These are phyloP conservation scores for Campaea margaritaria DNA, from an alignment of 2,888 invertebrate species.

Conservation along the genomic window DNA sequence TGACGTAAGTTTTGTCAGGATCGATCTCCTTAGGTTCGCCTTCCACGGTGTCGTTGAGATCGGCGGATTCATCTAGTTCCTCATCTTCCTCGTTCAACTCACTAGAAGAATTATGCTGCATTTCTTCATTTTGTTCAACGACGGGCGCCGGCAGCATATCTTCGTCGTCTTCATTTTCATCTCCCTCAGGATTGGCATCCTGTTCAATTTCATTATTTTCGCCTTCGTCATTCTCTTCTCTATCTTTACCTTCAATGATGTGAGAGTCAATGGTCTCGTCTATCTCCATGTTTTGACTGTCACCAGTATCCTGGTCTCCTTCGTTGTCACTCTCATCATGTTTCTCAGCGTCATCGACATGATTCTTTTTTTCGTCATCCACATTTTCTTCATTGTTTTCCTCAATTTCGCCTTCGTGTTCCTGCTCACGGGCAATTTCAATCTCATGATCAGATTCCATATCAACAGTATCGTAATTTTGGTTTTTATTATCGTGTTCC, in stretches of 20 bases:
- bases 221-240: constrained; percentile 45
- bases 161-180: constrained; percentile 70
- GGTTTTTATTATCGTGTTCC: constrained; percentile 62
- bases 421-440: constrained; percentile 75
- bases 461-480: constrained; percentile 78
- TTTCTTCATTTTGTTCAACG: constrained; percentile 80
- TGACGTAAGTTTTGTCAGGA: constrained; percentile 73
- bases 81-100: constrained; percentile 69
- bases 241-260: constrained; percentile 49
- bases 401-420: constrained; percentile 51
- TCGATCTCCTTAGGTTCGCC: constrained; percentile 65
- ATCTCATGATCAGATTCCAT: constrained; percentile 83
- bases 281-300: constrained; percentile 56
- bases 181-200: constrained; percentile 57
- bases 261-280: constrained; percentile 49
- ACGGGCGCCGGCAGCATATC: constrained; percentile 71
- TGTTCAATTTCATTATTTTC: constrained; percentile 54
- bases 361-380: constrained; percentile 49
- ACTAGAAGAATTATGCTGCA: constrained; percentile 68
- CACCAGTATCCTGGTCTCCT: constrained; percentile 54
- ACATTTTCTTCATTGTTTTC: constrained; percentile 53
- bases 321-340: constrained; percentile 56
- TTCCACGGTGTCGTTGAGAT: constrained; percentile 63
- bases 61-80: constrained; percentile 58
- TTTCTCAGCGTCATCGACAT: constrained; percentile 49